Percentiles rank a stretch among this genome's conserved stretches.
Conservation (phyloP, 2,888 invertebrate genomes). For the Diogma glabrata region DNA sequence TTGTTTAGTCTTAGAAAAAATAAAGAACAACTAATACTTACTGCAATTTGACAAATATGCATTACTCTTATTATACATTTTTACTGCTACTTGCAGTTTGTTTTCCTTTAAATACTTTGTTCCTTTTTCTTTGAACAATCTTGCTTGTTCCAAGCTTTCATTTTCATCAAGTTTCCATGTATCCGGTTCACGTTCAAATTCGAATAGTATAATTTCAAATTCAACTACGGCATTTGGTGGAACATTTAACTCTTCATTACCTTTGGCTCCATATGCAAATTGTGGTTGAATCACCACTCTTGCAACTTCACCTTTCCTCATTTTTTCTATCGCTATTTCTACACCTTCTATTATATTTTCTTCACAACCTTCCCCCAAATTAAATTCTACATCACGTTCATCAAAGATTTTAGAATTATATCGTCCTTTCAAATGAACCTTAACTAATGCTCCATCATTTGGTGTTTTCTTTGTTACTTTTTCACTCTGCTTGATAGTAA, state of each 20-base stretch:
- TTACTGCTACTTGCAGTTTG: constrained; percentile 66
- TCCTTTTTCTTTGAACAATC: constrained; percentile 79
- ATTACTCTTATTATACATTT: constrained; percentile 71
- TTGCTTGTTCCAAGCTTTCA: constrained; percentile 72
- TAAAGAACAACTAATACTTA: no score
- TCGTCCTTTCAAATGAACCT: constrained; percentile 35
- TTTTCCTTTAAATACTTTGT: constrained; percentile 75
- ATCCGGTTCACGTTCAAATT: constrained; percentile 64
- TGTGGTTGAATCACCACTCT: constrained; percentile 58
- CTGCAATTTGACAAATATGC: constrained; percentile 24
- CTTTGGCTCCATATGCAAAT: constrained; percentile 66
- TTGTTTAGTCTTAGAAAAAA: background rate
- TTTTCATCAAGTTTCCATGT: constrained; percentile 67
- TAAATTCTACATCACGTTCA: constrained; percentile 68
- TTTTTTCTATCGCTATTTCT: constrained; percentile 68
- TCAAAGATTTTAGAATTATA: constrained; percentile 40
- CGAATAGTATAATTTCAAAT: constrained; percentile 69
- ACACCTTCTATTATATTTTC: constrained; percentile 66
- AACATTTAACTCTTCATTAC: constrained; percentile 57
- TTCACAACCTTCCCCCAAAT: constrained; percentile 75
- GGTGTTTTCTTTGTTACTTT: constrained; percentile 53
- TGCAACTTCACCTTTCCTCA: constrained; percentile 70
- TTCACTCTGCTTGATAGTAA: constrained; percentile 56
- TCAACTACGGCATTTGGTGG: constrained; percentile 68
- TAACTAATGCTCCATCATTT: constrained; percentile 70